Conservation (phyloP, 2,888 invertebrate genomes). For the Heteropelma amictum region DNA sequence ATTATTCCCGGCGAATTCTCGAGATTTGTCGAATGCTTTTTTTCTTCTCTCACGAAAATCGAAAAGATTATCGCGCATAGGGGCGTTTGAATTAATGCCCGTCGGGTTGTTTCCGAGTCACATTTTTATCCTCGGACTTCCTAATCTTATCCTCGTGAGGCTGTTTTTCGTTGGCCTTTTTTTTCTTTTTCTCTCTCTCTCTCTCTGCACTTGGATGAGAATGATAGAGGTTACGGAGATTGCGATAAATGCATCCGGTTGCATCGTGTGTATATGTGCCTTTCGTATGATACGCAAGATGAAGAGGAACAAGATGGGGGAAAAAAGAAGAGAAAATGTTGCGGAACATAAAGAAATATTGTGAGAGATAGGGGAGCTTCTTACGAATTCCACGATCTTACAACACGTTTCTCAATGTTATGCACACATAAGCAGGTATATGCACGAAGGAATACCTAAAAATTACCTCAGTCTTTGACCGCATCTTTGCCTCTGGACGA, state of each 20-base stretch:
- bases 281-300: too few species aligned
- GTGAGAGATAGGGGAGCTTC: constrained; percentile 28
- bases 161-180: not conserved
- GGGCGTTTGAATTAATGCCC: too few species aligned
- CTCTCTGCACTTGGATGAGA: not conserved
- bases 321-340: not conserved
- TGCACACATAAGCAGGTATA: constrained; percentile 7
- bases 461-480: constrained; percentile 17
- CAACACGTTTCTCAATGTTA: constrained; percentile 44
- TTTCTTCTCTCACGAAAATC: too few species aligned
- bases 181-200: not conserved
- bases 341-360: constrained; percentile 28
- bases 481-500: too few species aligned
- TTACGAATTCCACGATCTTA: constrained; percentile 58
- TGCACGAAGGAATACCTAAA: constrained; percentile 25
- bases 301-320: not conserved
- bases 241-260: constrained; percentile 28
- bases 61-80: too few species aligned
- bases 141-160: not conserved
- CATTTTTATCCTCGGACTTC: not conserved
- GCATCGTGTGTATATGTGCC: constrained; percentile 24
- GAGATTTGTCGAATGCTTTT: too few species aligned
- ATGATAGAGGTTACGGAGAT: not conserved
- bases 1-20: too few species aligned
- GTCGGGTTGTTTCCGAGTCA: too few species aligned